Evolutionary conservation across 2,888 invertebrate genomes (phyloP), one percentile per base, ranked within the genome.

Genomic region (Pyralis farinalis): DNA sequence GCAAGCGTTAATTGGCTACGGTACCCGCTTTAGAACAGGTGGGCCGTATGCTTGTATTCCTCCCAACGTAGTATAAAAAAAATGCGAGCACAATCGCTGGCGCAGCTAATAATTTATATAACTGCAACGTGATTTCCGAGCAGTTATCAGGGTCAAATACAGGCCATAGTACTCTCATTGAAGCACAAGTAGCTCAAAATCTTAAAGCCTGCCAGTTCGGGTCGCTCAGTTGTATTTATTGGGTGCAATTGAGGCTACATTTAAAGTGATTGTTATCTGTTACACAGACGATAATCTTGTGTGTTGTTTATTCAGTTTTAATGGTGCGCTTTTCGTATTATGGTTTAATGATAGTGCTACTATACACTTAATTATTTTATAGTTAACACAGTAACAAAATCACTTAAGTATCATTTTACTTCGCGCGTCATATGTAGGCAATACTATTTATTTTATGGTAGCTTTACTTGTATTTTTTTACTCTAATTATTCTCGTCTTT

Each of bases 281-380:
- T 43, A 43, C 50, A 55, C 63, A 61, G 63, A 59, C 49, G 60
- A 55, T 53, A 57, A 63, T 70, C 64, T 74, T 51, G 75, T 68
- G 63, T 71, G 71, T 76, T 79, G 74, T 78, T 81, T 74, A 78
- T 71, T 66, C 59, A 54, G 47, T 72, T 78, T 78, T 79, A 78
- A 81, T 76, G 58, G 66, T 60, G 58, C 61, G 62, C 73, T 74
- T 79, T 78, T 70, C 71, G 72, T 71, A 56, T 69, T 72, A 80
- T 76, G 54, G 53, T 58, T 67, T 76, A 67, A 77, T 72, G 65
- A 71, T 68, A 58, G 46, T 70, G 66, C 67, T 64, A 65, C 70
- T 56, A 68, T 66, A 52, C 57, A 55, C 47, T 64, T 64, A 62
- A 74, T 74, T 68, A 68, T 63, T 74, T 72, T 70, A 74, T 75